Conservation (phyloP, 1,140 invertebrate genomes). For the Nasonia longicornis region DNA sequence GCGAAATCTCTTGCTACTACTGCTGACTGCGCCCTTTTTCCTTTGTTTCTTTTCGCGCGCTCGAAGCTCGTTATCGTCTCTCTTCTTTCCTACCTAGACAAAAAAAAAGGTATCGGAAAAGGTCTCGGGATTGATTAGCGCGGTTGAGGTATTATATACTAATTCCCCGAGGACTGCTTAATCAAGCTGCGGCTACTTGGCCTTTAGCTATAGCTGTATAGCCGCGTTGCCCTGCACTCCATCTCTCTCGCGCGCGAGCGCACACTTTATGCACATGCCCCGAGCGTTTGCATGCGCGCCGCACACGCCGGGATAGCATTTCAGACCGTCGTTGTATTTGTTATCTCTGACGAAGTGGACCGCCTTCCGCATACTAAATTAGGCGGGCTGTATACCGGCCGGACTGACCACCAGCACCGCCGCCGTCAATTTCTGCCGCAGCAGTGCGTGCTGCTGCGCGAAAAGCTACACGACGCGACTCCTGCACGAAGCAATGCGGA, state of each 20-base stretch:
- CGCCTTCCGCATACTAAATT: slow-evolving; percentile 23
- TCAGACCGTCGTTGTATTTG: slow-evolving; percentile 7
- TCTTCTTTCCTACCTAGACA: neutral
- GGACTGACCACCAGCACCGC: neutral
- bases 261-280: neutral
- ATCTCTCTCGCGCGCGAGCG: neutral
- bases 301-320: neutral
- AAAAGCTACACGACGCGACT: neutral
- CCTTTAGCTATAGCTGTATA: neutral
- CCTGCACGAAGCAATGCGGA: neutral
- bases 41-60: neutral
- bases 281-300: neutral
- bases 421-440: slow-evolving; percentile 5
- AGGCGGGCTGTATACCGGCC: neutral
- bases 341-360: slow-evolving; percentile 31
- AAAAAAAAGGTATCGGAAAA: neutral
- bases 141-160: no score
- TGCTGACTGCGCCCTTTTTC: neutral
- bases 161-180: neutral
- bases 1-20: neutral
- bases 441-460: neutral
- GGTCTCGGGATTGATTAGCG: no score
- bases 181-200: neutral
- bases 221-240: neutral
- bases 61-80: neutral